Base-by-base conservation (phyloP, 1,140 invertebrate species). In the Drosophila cardini region DNA sequence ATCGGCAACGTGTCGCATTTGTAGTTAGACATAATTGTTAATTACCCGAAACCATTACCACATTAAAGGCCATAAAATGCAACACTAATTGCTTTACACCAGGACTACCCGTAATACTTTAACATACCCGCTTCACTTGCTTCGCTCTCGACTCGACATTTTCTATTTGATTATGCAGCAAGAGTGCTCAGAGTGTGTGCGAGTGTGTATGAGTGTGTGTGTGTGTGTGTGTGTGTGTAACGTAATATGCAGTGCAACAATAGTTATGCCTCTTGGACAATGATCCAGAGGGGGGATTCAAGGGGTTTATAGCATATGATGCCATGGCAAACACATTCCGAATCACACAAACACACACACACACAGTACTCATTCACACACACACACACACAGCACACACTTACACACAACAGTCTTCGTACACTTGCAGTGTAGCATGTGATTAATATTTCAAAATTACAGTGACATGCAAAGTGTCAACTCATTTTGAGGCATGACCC, bases 371-470 rank as follows among this genome's bases (percentile, higher is more conserved):
- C 82, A 80, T 80, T 74, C 62, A 64, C 42, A 61, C 34, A 71
- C 69, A 40, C 52, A 72, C 5, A 36, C 15, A 48, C 30, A 38
- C 10, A 15, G 16, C 38, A 40, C n/a, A 40, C 38, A 57, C 32
- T 40, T 16, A 15, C 2, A 11, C 21, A 26, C 21, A 26, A 5
- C 21, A 48, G 52, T 73, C 74, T 65, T 48, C 45, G 9, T 62
- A 18, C 50, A 36, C 45, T 76, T 62, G 73, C 68, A 45, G 52
- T 81, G 78, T 69, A 73, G 79, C 76, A 72, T 89, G 67, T 89
- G 80, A 89, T 89, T 89, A 89, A 89, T 89, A 89, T 89, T 89
- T 89, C 80, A 89, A 89, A 89, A 89, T 89, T 89, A 84, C 80
- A 87, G 79, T 79, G 85, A 89, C 84, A 87, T 87, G 84, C 84